Evolutionary conservation across 2,797 vertebrate species (phyloP).

Genomic region (Erpetoichthys calabaricus): DNA sequence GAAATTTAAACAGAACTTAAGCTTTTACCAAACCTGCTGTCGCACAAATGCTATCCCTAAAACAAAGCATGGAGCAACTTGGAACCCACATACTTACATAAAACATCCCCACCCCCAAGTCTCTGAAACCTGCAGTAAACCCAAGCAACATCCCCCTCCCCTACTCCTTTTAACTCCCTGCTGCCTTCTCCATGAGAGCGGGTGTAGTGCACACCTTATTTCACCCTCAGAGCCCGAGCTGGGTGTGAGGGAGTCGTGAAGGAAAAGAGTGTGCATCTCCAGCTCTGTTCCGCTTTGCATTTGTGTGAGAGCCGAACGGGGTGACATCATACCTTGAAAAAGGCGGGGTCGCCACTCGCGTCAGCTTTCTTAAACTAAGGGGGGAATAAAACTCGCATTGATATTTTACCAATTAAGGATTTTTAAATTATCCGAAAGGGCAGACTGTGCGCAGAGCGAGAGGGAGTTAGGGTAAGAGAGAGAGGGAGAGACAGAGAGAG

Average conservation of each 20-base stretch:
- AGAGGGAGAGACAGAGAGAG: not conserved
- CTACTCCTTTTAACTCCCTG: not conserved
- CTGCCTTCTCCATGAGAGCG: slow-evolving; percentile 19
- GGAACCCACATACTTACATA: no score
- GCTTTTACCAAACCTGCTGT: no score
- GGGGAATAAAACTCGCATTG: slow-evolving; percentile 24
- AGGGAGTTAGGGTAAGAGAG: slow-evolving; percentile 2
- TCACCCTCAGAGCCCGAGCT: no score
- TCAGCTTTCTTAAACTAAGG: slow-evolving; percentile 24
- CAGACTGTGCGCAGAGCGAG: not conserved
- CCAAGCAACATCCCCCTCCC: not conserved
- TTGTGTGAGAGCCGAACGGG: slow-evolving; percentile 10
- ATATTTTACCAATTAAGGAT: slow-evolving; percentile 69
- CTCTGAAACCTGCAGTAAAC: no score
- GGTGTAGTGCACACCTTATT: no score
- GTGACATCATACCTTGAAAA: slow-evolving; percentile 56
- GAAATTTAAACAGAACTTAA: no score
- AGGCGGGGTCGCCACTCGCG: slow-evolving; percentile 54
- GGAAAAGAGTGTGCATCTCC: no score
- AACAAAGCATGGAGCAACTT: no score
- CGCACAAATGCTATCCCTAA: no score
- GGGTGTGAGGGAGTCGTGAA: no score
- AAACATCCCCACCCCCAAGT: no score
- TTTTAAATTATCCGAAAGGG: slow-evolving; percentile 27
- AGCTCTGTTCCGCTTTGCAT: no score